These are phyloP conservation scores for Nemopilema nomurai DNA, from an alignment of 30 jellyfish, hydroid and myxozoan species.

Conservation along the genomic window DNA sequence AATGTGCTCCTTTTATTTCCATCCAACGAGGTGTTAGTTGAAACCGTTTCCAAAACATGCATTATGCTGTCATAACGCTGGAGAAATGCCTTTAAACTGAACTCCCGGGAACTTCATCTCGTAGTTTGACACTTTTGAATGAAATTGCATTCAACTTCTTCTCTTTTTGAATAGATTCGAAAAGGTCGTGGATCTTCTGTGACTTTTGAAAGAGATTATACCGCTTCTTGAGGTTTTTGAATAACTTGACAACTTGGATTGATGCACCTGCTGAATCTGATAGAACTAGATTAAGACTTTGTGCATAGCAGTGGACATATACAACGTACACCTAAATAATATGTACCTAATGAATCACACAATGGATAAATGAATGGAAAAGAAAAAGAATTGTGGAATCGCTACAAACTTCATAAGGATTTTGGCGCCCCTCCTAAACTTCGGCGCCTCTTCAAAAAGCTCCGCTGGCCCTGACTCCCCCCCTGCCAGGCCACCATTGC, in stretches of 20 bases:
- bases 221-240: constrained; percentile 39
- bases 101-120: constrained; percentile 61
- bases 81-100: constrained; percentile 21
- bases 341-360: no score
- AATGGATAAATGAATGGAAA: no score
- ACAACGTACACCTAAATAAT: no score
- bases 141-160: constrained; percentile 23
- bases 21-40: constrained; percentile 23
- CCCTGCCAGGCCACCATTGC: no score
- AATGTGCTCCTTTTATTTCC: constrained; percentile 39
- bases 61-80: constrained; percentile 50
- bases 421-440: no score
- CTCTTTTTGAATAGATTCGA: constrained; percentile 42
- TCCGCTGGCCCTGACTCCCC: no score
- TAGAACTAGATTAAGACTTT: no score
- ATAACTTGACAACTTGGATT: background rate
- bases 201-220: constrained; percentile 32
- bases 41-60: constrained; percentile 31
- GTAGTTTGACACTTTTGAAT: constrained; percentile 37
- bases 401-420: no score
- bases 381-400: no score
- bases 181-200: constrained; percentile 53
- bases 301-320: no score
- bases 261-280: background rate
- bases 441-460: no score